phyloP scores from a whole-genome alignment of 1,140 invertebrate genomes.

The Drosophila asahinai region DNA sequence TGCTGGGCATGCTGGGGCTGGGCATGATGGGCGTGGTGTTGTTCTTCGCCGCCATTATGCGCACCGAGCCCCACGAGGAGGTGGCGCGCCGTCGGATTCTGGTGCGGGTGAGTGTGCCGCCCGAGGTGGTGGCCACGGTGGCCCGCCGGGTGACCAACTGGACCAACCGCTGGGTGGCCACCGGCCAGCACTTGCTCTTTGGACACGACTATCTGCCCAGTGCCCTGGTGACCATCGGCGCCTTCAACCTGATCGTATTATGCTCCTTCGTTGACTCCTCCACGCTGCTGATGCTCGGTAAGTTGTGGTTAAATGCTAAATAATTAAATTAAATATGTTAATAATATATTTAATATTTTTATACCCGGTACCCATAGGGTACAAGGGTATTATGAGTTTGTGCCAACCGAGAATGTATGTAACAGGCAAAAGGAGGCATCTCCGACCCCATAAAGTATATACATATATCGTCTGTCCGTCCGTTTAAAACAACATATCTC shows the following conservation, averaged over 20 bases:
- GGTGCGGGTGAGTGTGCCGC: not conserved
- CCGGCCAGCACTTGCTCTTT: slow-evolving; percentile 14
- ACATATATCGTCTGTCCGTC: too few species aligned
- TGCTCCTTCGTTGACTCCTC: not conserved
- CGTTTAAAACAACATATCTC: too few species aligned
- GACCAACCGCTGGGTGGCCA: slow-evolving; percentile 25
- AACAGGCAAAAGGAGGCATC: too few species aligned
- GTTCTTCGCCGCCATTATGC: not conserved
- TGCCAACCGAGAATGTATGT: too few species aligned
- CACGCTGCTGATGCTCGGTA: not conserved
- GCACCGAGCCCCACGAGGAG: not conserved
- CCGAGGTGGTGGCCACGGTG: not conserved
- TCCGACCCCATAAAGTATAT: too few species aligned
- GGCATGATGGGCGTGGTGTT: not conserved
- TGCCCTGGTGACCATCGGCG: not conserved
- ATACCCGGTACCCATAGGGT: too few species aligned
- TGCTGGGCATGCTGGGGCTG: not conserved
- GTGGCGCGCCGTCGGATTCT: not conserved
- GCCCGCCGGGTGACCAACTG: not conserved
- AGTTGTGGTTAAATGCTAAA: not conserved
- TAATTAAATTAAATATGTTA: too few species aligned
- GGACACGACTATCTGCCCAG: not conserved
- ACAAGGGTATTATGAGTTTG: too few species aligned
- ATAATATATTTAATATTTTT: too few species aligned
- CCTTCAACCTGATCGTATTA: not conserved